Conservation (phyloP, 2,797 vertebrate species). For the Malacoctenus gilli region DNA sequence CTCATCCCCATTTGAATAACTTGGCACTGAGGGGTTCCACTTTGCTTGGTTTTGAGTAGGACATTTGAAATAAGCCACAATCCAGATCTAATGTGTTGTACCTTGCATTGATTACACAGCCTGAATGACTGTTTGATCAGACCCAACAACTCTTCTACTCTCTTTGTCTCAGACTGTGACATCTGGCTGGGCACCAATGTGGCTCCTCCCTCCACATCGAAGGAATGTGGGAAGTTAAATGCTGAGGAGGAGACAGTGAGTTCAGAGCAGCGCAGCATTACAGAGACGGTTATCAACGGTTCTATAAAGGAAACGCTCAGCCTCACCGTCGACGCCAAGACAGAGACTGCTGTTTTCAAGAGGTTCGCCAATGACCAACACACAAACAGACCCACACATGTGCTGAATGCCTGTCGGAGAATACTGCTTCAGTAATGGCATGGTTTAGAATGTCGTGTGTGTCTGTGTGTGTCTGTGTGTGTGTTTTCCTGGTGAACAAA, state of each 20-base stretch:
- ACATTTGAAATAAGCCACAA: no score
- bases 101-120: no score
- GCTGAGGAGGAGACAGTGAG: conserved; percentile 80
- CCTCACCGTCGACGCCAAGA: conserved; percentile 99
- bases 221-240: conserved; percentile 83
- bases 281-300: conserved; percentile 98
- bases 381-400: background rate
- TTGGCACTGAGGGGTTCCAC: no score
- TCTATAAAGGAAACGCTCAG: conserved; percentile 99
- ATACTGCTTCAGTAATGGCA: background rate
- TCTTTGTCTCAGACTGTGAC: conserved; percentile 64
- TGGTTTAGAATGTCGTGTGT: no score
- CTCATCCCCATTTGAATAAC: no score
- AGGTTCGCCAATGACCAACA: conserved; percentile 82
- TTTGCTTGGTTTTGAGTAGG: no score
- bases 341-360: conserved; percentile 98
- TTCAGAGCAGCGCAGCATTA: conserved; percentile 88
- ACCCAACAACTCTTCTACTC: background rate
- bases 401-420: no score
- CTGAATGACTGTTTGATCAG: background rate
- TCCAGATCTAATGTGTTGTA: no score
- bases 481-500: no score
- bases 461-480: no score
- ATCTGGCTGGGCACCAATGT: conserved; percentile 68
- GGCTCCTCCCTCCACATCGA: conserved; percentile 65